These are phyloP conservation scores for Sepiola atlantica DNA, from an alignment of 2,888 invertebrate genomes.

Conservation along the genomic window DNA sequence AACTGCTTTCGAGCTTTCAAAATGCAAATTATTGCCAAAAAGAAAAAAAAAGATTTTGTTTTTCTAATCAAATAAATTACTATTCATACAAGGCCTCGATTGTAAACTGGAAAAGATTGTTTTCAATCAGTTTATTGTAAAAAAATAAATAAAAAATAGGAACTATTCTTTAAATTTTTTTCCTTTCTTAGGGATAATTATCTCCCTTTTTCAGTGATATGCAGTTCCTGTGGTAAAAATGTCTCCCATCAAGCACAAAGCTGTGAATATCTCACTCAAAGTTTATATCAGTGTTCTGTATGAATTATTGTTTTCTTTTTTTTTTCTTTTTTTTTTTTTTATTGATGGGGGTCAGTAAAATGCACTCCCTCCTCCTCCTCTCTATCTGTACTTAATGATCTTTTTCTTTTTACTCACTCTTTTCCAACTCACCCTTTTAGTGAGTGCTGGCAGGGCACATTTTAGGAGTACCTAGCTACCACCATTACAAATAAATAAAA, in stretches of 20 bases:
- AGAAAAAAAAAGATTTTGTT: background rate
- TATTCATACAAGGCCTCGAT: background rate
- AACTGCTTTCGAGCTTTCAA: background rate
- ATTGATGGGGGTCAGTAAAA: conserved; percentile 1
- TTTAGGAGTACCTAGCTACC: conserved; percentile 32
- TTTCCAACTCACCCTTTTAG: background rate
- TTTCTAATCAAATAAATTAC: background rate
- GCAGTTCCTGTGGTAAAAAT: conserved; percentile 32
- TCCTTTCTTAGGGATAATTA: background rate
- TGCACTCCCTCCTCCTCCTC: background rate
- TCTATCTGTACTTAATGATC: background rate
- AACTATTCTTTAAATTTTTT: conserved; percentile 6
- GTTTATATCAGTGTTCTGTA: background rate
- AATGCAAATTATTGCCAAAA: conserved; percentile 32
- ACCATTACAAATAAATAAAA: background rate
- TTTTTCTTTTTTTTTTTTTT: background rate
- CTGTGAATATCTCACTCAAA: conserved; percentile 32
- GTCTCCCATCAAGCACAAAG: conserved; percentile 14
- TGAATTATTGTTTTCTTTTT: background rate
- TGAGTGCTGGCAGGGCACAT: conserved; percentile 32
- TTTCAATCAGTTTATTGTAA: conserved; percentile 8
- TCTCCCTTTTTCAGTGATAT: conserved; percentile 32
- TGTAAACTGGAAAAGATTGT: conserved; percentile 2
- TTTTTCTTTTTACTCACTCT: background rate
- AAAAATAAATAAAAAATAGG: background rate